Percentiles rank a stretch among this genome's conserved stretches.
Conservation (phyloP, 2,888 invertebrate species). For the Odontocolon sp. region DNA sequence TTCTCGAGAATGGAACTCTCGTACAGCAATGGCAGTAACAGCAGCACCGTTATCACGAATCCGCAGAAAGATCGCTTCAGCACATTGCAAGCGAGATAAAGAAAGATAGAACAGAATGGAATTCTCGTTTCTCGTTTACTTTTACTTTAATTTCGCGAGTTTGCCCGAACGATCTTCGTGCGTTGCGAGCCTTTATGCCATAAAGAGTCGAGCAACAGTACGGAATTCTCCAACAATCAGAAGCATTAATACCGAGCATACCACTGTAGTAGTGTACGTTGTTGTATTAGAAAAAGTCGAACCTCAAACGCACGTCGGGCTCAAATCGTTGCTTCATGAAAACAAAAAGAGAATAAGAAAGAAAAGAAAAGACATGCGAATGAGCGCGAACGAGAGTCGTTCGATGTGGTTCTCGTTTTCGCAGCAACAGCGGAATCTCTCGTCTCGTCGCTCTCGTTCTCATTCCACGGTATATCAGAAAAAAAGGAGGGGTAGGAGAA, state of each 20-base stretch:
- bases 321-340: conserved; percentile 1
- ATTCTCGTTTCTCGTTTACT: conserved; percentile 12
- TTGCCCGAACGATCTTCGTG: conserved; percentile 30
- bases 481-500: background rate
- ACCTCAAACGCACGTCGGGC: conserved; percentile 12
- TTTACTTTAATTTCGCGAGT: conserved; percentile 32
- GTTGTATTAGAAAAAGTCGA: background rate
- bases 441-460: conserved; percentile 29
- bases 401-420: conserved; percentile 28
- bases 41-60: conserved; percentile 21
- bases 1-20: conserved; percentile 19
- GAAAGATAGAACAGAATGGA: conserved; percentile 17
- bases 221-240: conserved; percentile 13
- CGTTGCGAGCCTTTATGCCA: conserved; percentile 17
- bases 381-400: conserved; percentile 16
- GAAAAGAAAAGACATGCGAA: background rate
- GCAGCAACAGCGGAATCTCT: conserved; percentile 16
- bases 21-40: background rate
- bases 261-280: no score
- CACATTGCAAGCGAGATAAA: conserved; percentile 15
- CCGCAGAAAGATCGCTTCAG: conserved; percentile 25
- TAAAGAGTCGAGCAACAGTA: background rate
- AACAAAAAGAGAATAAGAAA: background rate
- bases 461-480: conserved; percentile 22
- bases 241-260: no score